These are phyloP conservation scores for Proterorhinus semilunaris DNA, from an alignment of 2,113 vertebrate genomes.

Conservation along the genomic window DNA sequence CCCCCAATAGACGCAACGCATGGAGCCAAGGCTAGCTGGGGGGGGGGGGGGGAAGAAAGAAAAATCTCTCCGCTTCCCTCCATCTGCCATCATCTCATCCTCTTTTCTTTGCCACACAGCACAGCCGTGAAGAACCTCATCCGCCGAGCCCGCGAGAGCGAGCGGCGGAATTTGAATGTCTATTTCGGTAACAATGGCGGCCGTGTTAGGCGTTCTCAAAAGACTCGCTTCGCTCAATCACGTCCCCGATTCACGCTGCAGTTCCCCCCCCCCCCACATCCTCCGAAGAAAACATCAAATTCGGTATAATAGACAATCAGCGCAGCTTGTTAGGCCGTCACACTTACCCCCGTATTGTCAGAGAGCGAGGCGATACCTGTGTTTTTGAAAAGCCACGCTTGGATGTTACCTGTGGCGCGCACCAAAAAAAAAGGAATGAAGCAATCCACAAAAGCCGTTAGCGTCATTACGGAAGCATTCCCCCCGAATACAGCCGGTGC, in stretches of 20 bases:
- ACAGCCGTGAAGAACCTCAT: conserved; percentile 46
- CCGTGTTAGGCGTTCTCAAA: conserved; percentile 45
- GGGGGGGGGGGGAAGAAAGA: conserved; percentile 22
- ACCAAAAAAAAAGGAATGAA: not conserved
- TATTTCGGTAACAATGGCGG: conserved; percentile 53
- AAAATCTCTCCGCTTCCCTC: conserved; percentile 28
- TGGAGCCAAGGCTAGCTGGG: conserved; percentile 44
- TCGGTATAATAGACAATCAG: conserved; percentile 48
- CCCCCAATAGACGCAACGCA: conserved; percentile 69
- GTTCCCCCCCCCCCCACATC: conserved; percentile 10
- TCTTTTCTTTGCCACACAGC: conserved; percentile 42
- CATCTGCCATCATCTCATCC: conserved; percentile 34
- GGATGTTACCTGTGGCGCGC: not conserved
- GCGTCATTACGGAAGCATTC: conserved; percentile 21
- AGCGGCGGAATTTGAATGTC: conserved; percentile 49
- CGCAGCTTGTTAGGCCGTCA: conserved; percentile 42
- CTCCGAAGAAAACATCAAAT: conserved; percentile 42
- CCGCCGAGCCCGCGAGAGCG: conserved; percentile 32
- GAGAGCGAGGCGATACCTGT: conserved; percentile 18
- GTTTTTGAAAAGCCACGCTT: not conserved
- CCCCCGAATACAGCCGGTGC: conserved; percentile 48
- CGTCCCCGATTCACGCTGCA: conserved; percentile 28
- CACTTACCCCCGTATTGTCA: conserved; percentile 21
- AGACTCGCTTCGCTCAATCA: conserved; percentile 39
- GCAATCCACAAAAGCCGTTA: conserved; percentile 21